phyloP scores from a whole-genome alignment of 1,140 invertebrate genomes.

The Drosophila lowei region DNA sequence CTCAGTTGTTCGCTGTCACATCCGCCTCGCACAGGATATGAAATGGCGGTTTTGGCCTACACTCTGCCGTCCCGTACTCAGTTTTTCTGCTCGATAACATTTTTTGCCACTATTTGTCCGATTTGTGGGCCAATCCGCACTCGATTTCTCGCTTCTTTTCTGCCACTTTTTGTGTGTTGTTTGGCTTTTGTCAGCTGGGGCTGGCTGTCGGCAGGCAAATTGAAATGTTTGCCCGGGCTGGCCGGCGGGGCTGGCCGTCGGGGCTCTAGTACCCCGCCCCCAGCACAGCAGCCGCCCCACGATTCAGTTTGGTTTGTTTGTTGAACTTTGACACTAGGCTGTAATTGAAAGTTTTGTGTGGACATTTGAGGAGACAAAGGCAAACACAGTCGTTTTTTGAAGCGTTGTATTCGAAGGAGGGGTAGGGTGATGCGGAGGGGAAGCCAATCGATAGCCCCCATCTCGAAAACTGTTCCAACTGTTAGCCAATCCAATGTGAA shows the following conservation, averaged over 20 bases:
- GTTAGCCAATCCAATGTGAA: slow-evolving; percentile 32
- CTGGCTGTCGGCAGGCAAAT: slow-evolving; percentile 69
- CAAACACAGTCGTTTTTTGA: slow-evolving; percentile 29
- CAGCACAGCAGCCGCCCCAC: background rate
- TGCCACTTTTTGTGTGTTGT: slow-evolving; percentile 38
- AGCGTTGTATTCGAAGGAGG: background rate
- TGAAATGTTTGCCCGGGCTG: slow-evolving; percentile 71
- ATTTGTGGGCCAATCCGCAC: slow-evolving; percentile 73
- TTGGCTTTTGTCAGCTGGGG: slow-evolving; percentile 72
- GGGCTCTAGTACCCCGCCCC: background rate
- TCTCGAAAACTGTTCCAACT: slow-evolving; percentile 40
- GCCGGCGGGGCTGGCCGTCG: no score
- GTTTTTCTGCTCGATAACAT: slow-evolving; percentile 20
- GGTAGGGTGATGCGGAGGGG: background rate
- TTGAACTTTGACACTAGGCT: slow-evolving; percentile 75
- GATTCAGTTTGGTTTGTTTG: slow-evolving; percentile 52
- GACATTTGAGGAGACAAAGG: slow-evolving; percentile 47
- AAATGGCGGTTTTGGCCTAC: slow-evolving; percentile 52
- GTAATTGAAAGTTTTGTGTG: slow-evolving; percentile 72
- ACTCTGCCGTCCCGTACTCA: background rate
- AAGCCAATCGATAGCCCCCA: background rate
- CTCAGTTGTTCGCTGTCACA: slow-evolving; percentile 57
- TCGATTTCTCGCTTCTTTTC: slow-evolving; percentile 48
- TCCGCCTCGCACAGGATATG: slow-evolving; percentile 73
- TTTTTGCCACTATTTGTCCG: slow-evolving; percentile 60